These are phyloP conservation scores for Discoglossus pictus DNA, from an alignment of 2,797 vertebrate species.

Conservation along the genomic window DNA sequence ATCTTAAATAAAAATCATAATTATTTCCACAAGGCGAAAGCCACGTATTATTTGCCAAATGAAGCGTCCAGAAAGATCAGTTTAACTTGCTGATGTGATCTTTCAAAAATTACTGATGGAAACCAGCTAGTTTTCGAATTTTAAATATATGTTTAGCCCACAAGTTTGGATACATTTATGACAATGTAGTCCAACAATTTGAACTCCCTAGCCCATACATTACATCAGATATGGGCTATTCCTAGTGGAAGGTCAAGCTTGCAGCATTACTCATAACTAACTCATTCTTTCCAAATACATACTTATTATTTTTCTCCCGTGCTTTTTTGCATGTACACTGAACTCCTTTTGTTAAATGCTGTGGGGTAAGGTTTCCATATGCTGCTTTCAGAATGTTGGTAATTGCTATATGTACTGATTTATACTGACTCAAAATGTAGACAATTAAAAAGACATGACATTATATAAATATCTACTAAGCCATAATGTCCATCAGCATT, in stretches of 20 bases:
- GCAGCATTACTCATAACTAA: conserved; percentile 50
- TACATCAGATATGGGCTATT: conserved; percentile 59
- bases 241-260: conserved; percentile 51
- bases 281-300: conserved; percentile 41
- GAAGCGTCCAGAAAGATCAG: conserved; percentile 33
- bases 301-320: conserved; percentile 29
- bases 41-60: conserved; percentile 30
- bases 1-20: conserved; percentile 30
- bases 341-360: conserved; percentile 15
- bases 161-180: conserved; percentile 55
- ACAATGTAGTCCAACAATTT: conserved; percentile 61
- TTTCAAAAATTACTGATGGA: conserved; percentile 57
- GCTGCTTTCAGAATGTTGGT: too few species aligned
- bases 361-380: conserved; percentile 8
- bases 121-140: conserved; percentile 53
- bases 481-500: too few species aligned
- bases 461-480: too few species aligned
- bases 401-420: too few species aligned
- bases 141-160: conserved; percentile 58
- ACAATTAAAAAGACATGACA: too few species aligned
- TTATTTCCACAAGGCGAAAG: conserved; percentile 18
- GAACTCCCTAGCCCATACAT: conserved; percentile 53
- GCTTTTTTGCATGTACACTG: conserved; percentile 16
- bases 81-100: conserved; percentile 38
- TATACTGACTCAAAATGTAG: too few species aligned